Percentiles rank a stretch among this genome's conserved stretches.
Evolutionary conservation across 2,113 vertebrate species (phyloP).

Genomic region (Acanthisitta chloris): DNA sequence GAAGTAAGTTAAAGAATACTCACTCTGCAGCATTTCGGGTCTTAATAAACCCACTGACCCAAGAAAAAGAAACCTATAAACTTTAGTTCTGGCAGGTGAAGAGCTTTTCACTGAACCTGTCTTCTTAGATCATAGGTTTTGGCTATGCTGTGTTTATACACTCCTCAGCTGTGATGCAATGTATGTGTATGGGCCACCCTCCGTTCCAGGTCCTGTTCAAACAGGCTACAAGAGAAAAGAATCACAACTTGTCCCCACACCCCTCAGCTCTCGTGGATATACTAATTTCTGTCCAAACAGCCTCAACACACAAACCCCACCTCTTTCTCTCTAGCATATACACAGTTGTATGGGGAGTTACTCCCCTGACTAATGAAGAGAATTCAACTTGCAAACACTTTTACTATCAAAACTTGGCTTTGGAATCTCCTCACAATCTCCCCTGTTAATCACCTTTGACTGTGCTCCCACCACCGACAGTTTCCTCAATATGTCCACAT

Average conservation of each 20-base stretch:
- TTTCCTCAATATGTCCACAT: neutral
- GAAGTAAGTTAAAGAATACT: neutral
- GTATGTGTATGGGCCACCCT: neutral
- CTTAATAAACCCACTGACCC: slow-evolving; percentile 33
- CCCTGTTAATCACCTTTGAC: neutral
- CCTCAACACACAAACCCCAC: neutral
- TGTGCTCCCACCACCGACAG: neutral
- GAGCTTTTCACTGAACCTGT: neutral
- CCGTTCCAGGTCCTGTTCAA: neutral
- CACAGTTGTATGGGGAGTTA: neutral
- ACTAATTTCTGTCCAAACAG: neutral
- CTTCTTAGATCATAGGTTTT: neutral
- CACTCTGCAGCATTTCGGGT: neutral
- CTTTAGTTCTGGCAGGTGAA: neutral
- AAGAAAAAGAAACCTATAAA: slow-evolving; percentile 46
- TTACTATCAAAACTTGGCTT: neutral
- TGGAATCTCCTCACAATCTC: neutral
- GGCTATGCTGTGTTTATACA: neutral
- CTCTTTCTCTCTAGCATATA: neutral
- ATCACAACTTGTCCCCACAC: neutral
- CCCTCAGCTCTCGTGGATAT: neutral
- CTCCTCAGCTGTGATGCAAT: neutral
- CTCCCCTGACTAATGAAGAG: neutral
- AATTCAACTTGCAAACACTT: neutral
- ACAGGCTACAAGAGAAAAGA: neutral